These are phyloP conservation scores for Trachemys scripta DNA, from an alignment of 2,113 vertebrate genomes.

Conservation along the genomic window DNA sequence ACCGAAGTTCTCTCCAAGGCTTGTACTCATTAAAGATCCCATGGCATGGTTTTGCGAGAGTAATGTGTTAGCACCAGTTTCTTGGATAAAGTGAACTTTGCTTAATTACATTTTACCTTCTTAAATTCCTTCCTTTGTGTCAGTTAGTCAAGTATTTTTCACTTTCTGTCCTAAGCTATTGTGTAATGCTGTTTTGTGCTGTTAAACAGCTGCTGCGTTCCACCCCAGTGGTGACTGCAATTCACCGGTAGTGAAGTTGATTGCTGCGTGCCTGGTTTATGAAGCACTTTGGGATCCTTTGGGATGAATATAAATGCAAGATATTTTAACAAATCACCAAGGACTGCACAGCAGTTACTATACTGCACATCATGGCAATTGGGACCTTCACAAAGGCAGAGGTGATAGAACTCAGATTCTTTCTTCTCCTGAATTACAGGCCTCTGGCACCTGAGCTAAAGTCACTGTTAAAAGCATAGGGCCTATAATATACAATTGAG, in stretches of 20 bases:
- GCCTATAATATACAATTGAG: background rate
- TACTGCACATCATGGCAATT: background rate
- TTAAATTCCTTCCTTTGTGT: conserved; percentile 46
- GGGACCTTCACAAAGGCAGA: background rate
- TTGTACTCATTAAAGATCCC: background rate
- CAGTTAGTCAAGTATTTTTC: conserved; percentile 37
- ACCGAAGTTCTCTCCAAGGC: background rate
- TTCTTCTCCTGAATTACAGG: background rate
- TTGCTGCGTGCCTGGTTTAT: background rate
- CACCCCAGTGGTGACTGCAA: conserved; percentile 18
- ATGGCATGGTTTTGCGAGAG: background rate
- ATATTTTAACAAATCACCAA: conserved; percentile 29
- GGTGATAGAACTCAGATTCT: background rate
- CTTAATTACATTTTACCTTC: conserved; percentile 52
- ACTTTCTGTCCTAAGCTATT: conserved; percentile 50
- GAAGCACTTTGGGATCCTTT: background rate
- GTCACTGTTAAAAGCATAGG: background rate
- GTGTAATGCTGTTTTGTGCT: conserved; percentile 32
- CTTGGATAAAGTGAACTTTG: conserved; percentile 44
- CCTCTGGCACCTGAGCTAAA: background rate
- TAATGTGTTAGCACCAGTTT: background rate
- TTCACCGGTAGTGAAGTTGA: background rate
- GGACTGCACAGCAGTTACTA: background rate
- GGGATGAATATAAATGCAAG: conserved; percentile 36
- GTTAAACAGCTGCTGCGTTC: conserved; percentile 56